Percentiles rank a stretch among this genome's conserved stretches.
phyloP scores from a whole-genome alignment of 2,113 vertebrate genomes.

The Stegostoma tigrinum region DNA sequence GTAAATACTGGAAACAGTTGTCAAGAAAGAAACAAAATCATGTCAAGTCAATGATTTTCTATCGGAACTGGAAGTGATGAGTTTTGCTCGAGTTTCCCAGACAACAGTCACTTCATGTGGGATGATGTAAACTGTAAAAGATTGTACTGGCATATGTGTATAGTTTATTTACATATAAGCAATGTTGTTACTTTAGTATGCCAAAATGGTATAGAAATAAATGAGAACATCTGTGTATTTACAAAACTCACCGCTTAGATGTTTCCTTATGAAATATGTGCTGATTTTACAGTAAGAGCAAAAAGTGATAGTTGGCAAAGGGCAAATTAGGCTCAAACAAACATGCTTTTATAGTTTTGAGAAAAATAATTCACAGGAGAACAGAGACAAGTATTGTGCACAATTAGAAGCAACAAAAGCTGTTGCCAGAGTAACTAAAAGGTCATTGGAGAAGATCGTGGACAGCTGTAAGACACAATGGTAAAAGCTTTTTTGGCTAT shows the following conservation, averaged over 20 bases:
- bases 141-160: neutral
- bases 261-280: neutral
- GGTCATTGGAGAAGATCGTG: neutral
- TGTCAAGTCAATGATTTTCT: neutral
- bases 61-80: neutral
- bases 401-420: neutral
- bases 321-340: neutral
- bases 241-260: neutral
- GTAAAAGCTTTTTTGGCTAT: neutral
- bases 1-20: neutral
- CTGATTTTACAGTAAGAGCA: neutral
- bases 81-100: neutral
- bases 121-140: neutral
- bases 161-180: neutral
- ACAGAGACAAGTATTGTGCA: neutral
- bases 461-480: neutral
- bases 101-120: neutral
- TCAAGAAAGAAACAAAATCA: neutral
- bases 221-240: neutral
- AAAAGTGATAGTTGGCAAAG: slow-evolving; percentile 1
- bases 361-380: neutral
- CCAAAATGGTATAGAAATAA: neutral
- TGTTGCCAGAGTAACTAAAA: neutral
- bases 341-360: neutral
- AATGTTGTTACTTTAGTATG: neutral